Evolutionary conservation across 2,888 invertebrate genomes (phyloP), one percentile per base, ranked within the genome.

Genomic region (Amphipoea lucens): DNA sequence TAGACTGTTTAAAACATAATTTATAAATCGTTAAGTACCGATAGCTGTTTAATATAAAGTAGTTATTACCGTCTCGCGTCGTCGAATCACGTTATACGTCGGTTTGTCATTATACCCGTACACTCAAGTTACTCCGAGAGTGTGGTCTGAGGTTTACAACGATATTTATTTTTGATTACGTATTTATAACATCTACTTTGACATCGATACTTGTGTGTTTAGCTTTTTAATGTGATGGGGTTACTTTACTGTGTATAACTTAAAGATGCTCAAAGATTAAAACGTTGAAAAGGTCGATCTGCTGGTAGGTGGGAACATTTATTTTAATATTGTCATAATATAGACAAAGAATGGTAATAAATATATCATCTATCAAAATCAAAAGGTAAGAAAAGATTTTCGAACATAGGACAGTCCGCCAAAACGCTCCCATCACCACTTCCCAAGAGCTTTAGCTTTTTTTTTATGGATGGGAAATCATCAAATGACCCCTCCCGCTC

Each of bases 161-260:
- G 84, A 89, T 91, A 90, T 92, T 92, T 91, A 90, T 91, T 91
- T 92, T 92, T 92, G 91, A 94, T 93, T 91, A 92, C 90, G 88
- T 93, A 92, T 92, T 92, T 92, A 91, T 90, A 90, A 90, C 88
- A 85, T 86, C 65, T 82, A 89, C 88, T 91, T 91, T 92, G 91
- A 92, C 92, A 92, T 86, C 84, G 90, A 94, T 92, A 93, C 90
- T 83, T 76, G 78, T 86, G 40, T 81, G 77, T 80, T 81, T 78
- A 83, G 63, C 36, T 78, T 80, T 81, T 85, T 84, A 81, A 81
- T 82, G 74, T 71, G 68, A 62, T 74, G 40, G 51, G 17, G 68
- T 77, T 78, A 51, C 40, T 40, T 74, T 67, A 81, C 54, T 29
- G 23, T 54, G 54, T 6, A 12, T 68, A 62, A 74, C 23, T 81